Conservation (phyloP, 1,140 invertebrate genomes). For the Rhyzopertha dominica region DNA sequence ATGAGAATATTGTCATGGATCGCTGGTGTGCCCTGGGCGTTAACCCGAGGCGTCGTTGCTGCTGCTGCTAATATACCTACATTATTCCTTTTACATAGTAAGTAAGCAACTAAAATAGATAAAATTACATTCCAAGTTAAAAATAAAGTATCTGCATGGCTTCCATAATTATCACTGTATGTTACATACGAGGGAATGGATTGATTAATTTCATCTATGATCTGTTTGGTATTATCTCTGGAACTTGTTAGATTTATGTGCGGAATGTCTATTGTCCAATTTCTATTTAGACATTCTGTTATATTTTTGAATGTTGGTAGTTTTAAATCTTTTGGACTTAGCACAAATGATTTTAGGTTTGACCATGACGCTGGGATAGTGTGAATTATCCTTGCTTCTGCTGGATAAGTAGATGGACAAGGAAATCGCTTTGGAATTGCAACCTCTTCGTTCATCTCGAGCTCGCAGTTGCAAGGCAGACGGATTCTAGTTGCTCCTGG, state of each 20-base stretch:
- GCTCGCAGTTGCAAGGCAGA: slow-evolving; percentile 6
- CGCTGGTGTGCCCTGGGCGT: no score
- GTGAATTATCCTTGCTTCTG: background rate
- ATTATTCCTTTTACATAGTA: no score
- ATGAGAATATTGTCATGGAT: no score
- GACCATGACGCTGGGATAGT: slow-evolving; percentile 18
- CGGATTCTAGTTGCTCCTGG: slow-evolving; percentile 1
- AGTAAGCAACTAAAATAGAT: no score
- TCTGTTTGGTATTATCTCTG: slow-evolving; percentile 5
- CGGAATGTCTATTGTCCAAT: slow-evolving; percentile 17
- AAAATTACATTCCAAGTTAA: slow-evolving; percentile 14
- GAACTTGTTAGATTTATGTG: slow-evolving; percentile 16
- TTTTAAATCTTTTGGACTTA: slow-evolving; percentile 11
- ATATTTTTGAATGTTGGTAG: slow-evolving; percentile 13
- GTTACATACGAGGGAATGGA: background rate
- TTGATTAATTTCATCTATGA: slow-evolving; percentile 3
- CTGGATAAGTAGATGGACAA: background rate
- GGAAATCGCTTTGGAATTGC: slow-evolving; percentile 14
- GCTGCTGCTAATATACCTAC: no score
- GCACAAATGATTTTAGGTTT: slow-evolving; percentile 16
- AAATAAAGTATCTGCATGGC: slow-evolving; percentile 11
- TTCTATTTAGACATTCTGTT: slow-evolving; percentile 12
- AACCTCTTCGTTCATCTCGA: slow-evolving; percentile 1
- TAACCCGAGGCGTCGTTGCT: no score
- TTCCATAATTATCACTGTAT: slow-evolving; percentile 12